Percentiles rank a stretch among this genome's conserved stretches.
Evolutionary conservation across 2,888 invertebrate genomes (phyloP).

Genomic region (Bruchidius siliquastri): DNA sequence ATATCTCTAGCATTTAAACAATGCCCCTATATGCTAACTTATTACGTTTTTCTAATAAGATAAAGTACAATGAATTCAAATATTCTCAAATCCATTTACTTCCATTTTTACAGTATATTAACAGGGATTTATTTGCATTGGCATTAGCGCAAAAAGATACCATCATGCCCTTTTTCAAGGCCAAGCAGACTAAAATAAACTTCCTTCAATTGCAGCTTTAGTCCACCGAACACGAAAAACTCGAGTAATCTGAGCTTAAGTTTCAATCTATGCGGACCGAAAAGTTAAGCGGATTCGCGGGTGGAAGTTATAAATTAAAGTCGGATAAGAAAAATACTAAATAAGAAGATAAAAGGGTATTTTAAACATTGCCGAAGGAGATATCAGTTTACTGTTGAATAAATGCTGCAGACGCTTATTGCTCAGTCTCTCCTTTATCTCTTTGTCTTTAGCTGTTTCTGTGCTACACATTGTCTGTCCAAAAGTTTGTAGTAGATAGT

Average conservation of each 20-base stretch:
- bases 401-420: not conserved
- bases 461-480: too few species aligned
- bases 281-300: slow-evolving; percentile 12
- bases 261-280: slow-evolving; percentile 7
- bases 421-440: not conserved
- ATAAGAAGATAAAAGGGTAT: not conserved
- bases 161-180: too few species aligned
- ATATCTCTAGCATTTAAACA: too few species aligned
- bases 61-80: too few species aligned
- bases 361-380: not conserved
- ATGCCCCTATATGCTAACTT: too few species aligned
- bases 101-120: too few species aligned
- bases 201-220: not conserved
- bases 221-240: not conserved
- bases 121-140: too few species aligned
- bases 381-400: not conserved
- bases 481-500: too few species aligned
- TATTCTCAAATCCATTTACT: too few species aligned
- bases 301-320: slow-evolving; percentile 10
- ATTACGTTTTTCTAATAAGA: too few species aligned
- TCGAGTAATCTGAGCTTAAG: slow-evolving; percentile 10
- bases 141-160: too few species aligned
- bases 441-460: too few species aligned
- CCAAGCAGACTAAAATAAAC: not conserved
- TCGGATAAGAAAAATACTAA: slow-evolving; percentile 3